Percentiles rank a stretch among this genome's conserved stretches.
These are phyloP conservation scores for Xanthia icteritia DNA, from an alignment of 2,888 invertebrate species.

Conservation along the genomic window DNA sequence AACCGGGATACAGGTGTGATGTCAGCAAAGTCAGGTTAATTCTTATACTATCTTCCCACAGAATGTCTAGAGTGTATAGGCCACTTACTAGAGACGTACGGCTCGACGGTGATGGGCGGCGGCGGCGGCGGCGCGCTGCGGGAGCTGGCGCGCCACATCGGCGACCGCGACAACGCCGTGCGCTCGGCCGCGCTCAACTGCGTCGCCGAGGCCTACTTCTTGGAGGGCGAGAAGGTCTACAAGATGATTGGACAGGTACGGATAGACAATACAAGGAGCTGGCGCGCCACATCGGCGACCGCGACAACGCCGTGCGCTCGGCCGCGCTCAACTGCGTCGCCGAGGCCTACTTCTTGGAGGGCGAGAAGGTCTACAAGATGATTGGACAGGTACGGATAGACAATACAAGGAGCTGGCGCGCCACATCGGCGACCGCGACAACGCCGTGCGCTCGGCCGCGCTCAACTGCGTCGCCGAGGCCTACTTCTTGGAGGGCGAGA, in stretches of 20 bases:
- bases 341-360: no score
- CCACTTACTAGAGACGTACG: constrained; percentile 95
- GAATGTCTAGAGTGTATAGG: constrained; percentile 98
- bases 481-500: no score
- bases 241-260: constrained; percentile 96
- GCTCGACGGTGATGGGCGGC: constrained; percentile 95
- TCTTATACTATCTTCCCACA: constrained; percentile 56
- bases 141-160: constrained; percentile 98
- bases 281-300: no score
- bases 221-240: constrained; percentile 97
- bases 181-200: constrained; percentile 98
- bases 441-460: no score
- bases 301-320: no score
- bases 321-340: no score
- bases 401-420: no score
- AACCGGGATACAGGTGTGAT: no score
- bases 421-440: no score
- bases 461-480: no score
- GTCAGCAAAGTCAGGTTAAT: background rate
- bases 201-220: constrained; percentile 96
- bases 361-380: no score
- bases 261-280: background rate
- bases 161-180: constrained; percentile 98
- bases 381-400: no score
- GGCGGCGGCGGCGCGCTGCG: constrained; percentile 95